Conservation (phyloP, 2,113 vertebrate species). For the Oryzias celebensis region DNA sequence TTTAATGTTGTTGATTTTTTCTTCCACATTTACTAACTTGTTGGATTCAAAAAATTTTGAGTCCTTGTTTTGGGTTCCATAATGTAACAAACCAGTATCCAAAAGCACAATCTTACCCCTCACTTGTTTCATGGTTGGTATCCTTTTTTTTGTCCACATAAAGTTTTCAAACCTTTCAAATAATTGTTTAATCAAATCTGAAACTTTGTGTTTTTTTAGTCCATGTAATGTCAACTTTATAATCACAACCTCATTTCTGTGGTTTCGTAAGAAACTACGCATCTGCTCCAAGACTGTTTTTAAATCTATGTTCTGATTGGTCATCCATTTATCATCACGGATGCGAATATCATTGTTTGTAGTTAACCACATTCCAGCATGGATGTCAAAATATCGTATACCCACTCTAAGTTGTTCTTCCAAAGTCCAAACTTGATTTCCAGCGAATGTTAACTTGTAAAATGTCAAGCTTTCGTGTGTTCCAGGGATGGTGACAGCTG, state of each 20-base stretch:
- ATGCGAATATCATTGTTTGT: neutral
- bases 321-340: conserved; percentile 14
- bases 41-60: neutral
- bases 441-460: conserved; percentile 4
- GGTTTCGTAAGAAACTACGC: conserved; percentile 26
- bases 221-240: conserved; percentile 49
- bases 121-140: conserved; percentile 49
- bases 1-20: conserved; percentile 14
- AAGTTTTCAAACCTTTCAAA: neutral
- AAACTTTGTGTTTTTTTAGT: accelerated
- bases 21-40: neutral
- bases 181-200: neutral
- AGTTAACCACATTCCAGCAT: conserved; percentile 2
- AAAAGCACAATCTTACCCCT: conserved; percentile 67
- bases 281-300: conserved; percentile 31
- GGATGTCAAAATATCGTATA: conserved; percentile 64
- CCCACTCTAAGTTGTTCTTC: conserved; percentile 60
- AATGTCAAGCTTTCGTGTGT: conserved; percentile 60
- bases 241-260: conserved; percentile 53
- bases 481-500: conserved; percentile 66
- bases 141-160: conserved; percentile 19
- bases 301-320: conserved; percentile 6
- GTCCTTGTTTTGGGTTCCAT: conserved; percentile 24
- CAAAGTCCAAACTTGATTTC: conserved; percentile 61
- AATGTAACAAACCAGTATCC: conserved; percentile 20